Conservation (phyloP, 2,113 vertebrate species). For the Proterorhinus semilunaris region DNA sequence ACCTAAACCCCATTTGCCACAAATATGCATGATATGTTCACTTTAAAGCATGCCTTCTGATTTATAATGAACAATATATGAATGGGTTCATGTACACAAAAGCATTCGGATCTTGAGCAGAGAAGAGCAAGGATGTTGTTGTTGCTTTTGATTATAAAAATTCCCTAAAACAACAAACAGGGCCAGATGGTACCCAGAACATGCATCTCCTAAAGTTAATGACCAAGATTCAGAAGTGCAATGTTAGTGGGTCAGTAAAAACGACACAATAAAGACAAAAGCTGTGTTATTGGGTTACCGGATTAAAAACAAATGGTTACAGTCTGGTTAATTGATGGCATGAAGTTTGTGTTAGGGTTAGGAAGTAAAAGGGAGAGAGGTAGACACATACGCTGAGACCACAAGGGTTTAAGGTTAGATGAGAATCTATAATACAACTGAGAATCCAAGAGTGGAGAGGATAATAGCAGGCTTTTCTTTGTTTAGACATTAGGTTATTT, state of each 20-base stretch:
- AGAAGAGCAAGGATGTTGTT: constrained; percentile 9
- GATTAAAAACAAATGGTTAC: not conserved
- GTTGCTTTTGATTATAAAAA: constrained; percentile 23
- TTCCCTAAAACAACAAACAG: constrained; percentile 33
- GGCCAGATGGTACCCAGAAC: constrained; percentile 46
- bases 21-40: no score
- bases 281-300: constrained; percentile 50
- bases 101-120: constrained; percentile 12
- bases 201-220: constrained; percentile 24
- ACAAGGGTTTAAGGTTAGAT: not conserved
- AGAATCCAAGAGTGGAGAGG: constrained; percentile 10
- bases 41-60: constrained; percentile 4
- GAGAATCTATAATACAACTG: not conserved
- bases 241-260: constrained; percentile 54
- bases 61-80: constrained; percentile 1
- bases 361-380: not conserved
- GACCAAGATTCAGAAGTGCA: constrained; percentile 43
- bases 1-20: no score
- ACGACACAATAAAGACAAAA: constrained; percentile 28
- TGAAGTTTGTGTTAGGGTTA: not conserved
- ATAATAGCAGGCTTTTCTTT: constrained; percentile 2
- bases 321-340: not conserved
- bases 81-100: constrained; percentile 12
- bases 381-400: constrained; percentile 5
- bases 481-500: not conserved